Conservation (phyloP, 2,797 vertebrate genomes). For the Lithobates sylvaticus region DNA sequence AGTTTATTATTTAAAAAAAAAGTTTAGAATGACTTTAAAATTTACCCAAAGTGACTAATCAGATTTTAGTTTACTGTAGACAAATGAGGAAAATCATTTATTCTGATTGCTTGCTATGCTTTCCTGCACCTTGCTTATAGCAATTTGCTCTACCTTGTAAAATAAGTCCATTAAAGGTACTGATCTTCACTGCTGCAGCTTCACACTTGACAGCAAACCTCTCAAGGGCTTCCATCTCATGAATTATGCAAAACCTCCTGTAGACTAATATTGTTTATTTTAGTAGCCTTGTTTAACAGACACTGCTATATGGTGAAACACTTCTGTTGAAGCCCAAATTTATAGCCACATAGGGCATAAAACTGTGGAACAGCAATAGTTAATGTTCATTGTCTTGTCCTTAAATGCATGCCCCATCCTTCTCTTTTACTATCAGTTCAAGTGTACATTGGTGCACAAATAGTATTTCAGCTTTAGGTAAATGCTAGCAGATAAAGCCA, state of each 20-base stretch:
- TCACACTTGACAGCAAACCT: neutral
- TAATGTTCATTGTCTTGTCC: no score
- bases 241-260: neutral
- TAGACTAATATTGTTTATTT: constrained; percentile 1
- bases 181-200: neutral
- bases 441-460: neutral
- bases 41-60: no score
- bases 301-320: neutral
- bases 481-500: no score
- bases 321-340: neutral
- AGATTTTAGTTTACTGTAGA: neutral
- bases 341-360: neutral
- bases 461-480: no score
- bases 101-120: neutral
- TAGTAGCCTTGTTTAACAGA: neutral
- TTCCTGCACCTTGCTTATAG: neutral
- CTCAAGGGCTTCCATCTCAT: neutral
- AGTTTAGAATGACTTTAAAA: no score
- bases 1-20: no score
- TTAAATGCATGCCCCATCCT: neutral
- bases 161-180: neutral
- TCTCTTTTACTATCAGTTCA: neutral
- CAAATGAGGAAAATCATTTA: neutral
- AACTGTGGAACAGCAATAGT: neutral
- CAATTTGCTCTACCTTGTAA: neutral